Base-by-base conservation (phyloP, 2,888 invertebrate genomes). In the Peribatodes rhomboidaria region DNA sequence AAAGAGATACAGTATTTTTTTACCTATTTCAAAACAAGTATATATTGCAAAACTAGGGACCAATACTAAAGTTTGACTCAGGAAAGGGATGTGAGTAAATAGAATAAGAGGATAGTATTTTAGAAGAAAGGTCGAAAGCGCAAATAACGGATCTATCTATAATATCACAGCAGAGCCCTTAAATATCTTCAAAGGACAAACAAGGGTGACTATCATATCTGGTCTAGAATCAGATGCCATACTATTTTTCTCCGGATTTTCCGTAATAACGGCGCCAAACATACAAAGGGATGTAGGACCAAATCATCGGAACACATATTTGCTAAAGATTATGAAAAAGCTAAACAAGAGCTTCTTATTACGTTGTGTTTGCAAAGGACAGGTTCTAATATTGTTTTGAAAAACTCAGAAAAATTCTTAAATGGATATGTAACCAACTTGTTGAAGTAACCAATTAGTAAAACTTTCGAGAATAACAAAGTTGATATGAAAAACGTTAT, bases 281-380 rank as follows among this genome's bases (percentile, higher is more conserved):
- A 55, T 55, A 44, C 20, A 22, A 55, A 14, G 33, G 44, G 2
- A 27, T 2, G 27, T 27, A 44, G 44, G 55, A 33, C 42, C 55
- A 44, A 55, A 55, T 55, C 44, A 55, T 55, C 55, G 42, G 44
- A 55, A 55, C 55, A 55, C 55, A 55, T 46, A 55, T 55, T 55
- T 55, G 55, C 44, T 42, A 33, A 55, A 33, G 42, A 35, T 55
- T 44, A 44, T 18, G 33, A 44, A 3, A 44, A 18, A 55, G 33
- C 44, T 44, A 7, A 42, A 33, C 54, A 31, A 35, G 44, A 42
- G 7, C 39, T 11, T 33, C 18, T 52, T 35, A n/a, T n/a, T 37
- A 35, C 8, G 13, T 16, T n/a, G 20, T 53, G 39, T 14, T 11
- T 33, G 33, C 31, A 8, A 27, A 18, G 33, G 31, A 33, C 4